These are phyloP conservation scores for human (Homo sapiens) DNA, from an alignment of 2,113 vertebrate species.

Conservation along the genomic window DNA sequence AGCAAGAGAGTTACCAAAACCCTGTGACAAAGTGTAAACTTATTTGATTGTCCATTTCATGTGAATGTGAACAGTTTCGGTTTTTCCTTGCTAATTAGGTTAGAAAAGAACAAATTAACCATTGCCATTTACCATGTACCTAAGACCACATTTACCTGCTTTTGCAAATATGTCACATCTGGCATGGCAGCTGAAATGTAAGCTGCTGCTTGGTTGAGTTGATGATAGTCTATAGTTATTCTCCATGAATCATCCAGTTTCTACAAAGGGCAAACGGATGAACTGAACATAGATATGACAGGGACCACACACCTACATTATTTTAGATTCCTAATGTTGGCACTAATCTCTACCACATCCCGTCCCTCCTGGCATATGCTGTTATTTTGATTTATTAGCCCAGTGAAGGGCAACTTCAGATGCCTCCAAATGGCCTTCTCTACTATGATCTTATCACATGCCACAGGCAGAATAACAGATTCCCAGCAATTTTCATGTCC, in stretches of 20 bases:
- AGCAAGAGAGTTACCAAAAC: not conserved
- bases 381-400: not conserved
- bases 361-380: not conserved
- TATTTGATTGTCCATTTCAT: not conserved
- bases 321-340: not conserved
- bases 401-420: not conserved
- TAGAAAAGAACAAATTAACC: not conserved
- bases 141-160: not conserved
- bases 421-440: not conserved
- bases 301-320: not conserved
- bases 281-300: not conserved
- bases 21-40: not conserved
- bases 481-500: not conserved
- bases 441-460: not conserved
- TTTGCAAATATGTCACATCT: not conserved
- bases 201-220: not conserved
- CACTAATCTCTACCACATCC: not conserved
- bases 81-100: not conserved
- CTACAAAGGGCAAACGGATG: not conserved
- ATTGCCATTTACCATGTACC: not conserved
- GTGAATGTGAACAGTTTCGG: not conserved
- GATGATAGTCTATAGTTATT: not conserved
- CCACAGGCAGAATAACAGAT: not conserved
- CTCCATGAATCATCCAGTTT: not conserved
- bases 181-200: not conserved